Evolutionary conservation across 2,113 vertebrate species (phyloP).

Genomic region (Spermophilus dauricus): DNA sequence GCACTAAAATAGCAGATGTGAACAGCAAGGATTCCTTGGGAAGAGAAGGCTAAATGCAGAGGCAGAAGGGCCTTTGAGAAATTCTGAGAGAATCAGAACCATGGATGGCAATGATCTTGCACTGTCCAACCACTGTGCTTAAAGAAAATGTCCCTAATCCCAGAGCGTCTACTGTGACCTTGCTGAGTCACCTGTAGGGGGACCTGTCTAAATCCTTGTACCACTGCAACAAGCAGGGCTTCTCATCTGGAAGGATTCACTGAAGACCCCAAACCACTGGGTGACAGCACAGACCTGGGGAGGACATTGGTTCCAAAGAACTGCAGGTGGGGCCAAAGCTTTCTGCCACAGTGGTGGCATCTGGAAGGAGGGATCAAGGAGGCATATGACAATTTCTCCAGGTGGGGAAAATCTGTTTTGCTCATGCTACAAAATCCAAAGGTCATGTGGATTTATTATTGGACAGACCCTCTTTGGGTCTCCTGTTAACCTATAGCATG

Average conservation of each 20-base stretch:
- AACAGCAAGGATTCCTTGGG: neutral
- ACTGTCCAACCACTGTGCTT: neutral
- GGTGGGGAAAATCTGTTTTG: neutral
- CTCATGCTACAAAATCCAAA: neutral
- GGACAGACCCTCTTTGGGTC: neutral
- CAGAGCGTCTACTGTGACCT: neutral
- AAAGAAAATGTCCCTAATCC: constrained; percentile 21
- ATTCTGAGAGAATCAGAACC: constrained; percentile 60
- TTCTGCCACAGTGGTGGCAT: neutral
- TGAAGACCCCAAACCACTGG: neutral
- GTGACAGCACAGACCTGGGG: constrained; percentile 12
- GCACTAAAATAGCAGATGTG: constrained; percentile 36
- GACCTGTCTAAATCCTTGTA: neutral
- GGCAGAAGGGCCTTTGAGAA: constrained; percentile 9
- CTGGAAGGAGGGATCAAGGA: constrained; percentile 1
- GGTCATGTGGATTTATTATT: neutral
- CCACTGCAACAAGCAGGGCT: constrained; percentile 24
- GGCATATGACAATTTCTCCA: neutral
- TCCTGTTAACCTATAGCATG: neutral
- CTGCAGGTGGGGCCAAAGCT: neutral
- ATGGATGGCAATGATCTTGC: neutral
- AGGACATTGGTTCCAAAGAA: neutral
- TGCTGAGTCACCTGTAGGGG: neutral
- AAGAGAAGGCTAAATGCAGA: neutral
- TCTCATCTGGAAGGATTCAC: constrained; percentile 42